Percentiles rank a stretch among this genome's conserved stretches.
These are phyloP conservation scores for Ceuthmochares aereus DNA, from an alignment of 2,113 vertebrate genomes.

Conservation along the genomic window DNA sequence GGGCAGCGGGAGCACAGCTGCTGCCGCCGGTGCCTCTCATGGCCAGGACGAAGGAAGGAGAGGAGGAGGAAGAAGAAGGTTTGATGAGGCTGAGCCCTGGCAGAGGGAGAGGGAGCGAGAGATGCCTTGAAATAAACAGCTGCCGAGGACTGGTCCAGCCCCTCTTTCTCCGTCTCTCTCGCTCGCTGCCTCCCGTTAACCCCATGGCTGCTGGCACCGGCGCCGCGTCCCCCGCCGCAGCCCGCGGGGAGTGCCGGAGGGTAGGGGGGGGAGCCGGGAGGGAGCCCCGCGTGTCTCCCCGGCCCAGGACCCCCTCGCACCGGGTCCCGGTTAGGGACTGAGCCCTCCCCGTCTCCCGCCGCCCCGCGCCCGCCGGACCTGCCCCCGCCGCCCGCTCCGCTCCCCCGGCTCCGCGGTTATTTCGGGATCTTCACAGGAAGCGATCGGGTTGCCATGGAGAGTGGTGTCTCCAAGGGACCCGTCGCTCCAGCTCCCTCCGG, in stretches of 20 bases:
- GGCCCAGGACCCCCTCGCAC: neutral
- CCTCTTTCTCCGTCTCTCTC: constrained; percentile 48
- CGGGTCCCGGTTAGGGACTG: too few relatives aligned
- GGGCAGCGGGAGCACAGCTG: constrained; percentile 5
- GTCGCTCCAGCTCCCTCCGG: constrained; percentile 32
- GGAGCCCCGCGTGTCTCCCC: neutral
- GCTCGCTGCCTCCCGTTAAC: constrained; percentile 60
- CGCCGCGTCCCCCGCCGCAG: neutral
- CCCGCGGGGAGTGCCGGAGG: neutral
- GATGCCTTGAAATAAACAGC: constrained; percentile 69
- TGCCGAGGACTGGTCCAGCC: constrained; percentile 60
- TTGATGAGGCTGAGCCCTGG: constrained; percentile 44
- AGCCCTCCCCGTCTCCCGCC: neutral
- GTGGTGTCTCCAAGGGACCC: constrained; percentile 65
- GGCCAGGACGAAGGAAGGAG: constrained; percentile 68
- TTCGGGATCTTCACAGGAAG: constrained; percentile 50
- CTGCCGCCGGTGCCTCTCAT: constrained; percentile 69
- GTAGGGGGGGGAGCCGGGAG: neutral
- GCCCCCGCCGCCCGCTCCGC: neutral
- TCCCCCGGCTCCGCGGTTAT: constrained; percentile 15
- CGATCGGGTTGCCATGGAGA: constrained; percentile 65
- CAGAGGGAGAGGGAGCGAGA: constrained; percentile 53
- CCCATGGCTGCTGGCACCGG: constrained; percentile 57
- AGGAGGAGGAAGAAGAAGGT: constrained; percentile 38
- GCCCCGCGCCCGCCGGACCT: neutral